phyloP scores from a whole-genome alignment of 2,797 vertebrate genomes.

The Enteromius paludinosus region DNA sequence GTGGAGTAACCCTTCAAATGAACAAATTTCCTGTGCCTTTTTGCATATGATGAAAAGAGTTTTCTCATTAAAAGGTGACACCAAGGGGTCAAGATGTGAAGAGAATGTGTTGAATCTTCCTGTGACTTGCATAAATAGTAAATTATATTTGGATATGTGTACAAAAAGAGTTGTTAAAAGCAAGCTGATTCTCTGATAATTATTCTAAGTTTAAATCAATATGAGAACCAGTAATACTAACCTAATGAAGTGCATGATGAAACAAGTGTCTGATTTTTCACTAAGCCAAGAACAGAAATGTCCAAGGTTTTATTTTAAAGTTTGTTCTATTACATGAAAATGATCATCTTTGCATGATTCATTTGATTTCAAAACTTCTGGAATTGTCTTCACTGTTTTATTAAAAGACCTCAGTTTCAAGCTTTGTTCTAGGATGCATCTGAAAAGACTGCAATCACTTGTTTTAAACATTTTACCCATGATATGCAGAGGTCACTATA shows the following conservation, averaged over 20 bases:
- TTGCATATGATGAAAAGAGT: not conserved
- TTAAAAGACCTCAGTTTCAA: not conserved
- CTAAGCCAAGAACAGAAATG: not conserved
- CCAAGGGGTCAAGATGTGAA: not conserved
- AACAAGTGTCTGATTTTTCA: not conserved
- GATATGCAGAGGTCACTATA: not conserved
- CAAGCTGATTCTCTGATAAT: not conserved
- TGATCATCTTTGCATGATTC: not conserved
- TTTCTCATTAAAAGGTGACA: not conserved
- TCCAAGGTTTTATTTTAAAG: not conserved
- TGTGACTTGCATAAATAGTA: not conserved
- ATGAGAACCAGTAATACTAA: not conserved
- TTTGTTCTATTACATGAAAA: not conserved
- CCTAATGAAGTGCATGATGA: constrained; percentile 17
- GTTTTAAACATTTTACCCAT: constrained; percentile 6
- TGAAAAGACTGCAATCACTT: not conserved
- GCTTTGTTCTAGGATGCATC: not conserved
- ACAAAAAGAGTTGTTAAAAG: not conserved
- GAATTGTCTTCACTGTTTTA: not conserved
- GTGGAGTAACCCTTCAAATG: too few species aligned
- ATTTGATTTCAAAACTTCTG: not conserved
- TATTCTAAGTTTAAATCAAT: not conserved
- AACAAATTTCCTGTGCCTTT: not conserved
- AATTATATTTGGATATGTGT: not conserved
- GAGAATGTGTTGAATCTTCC: not conserved